These are phyloP conservation scores for Kradibia gibbosae DNA, from an alignment of 1,140 invertebrate genomes.

Conservation along the genomic window DNA sequence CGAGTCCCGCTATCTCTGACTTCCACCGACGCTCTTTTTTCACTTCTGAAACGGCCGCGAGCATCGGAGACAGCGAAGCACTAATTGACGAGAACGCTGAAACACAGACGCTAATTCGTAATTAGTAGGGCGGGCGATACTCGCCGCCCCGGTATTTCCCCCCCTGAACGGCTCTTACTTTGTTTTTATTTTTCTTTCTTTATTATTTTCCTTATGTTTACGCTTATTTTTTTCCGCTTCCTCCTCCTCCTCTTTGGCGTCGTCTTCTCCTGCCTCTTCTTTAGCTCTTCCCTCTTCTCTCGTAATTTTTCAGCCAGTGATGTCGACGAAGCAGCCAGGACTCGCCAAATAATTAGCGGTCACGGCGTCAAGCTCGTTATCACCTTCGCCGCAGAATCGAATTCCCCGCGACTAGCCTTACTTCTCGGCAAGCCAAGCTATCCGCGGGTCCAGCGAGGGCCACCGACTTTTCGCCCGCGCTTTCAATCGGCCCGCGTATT, in stretches of 20 bases:
- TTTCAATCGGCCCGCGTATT: not conserved
- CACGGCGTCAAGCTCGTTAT: constrained; percentile 34
- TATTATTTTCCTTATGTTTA: no score
- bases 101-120: constrained; percentile 38
- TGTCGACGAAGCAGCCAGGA: no score
- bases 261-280: no score
- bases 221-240: no score
- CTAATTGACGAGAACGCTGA: constrained; percentile 44
- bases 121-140: constrained; percentile 11
- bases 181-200: no score
- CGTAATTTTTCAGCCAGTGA: no score
- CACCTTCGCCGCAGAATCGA: not conserved
- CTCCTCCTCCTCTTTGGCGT: no score
- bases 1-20: not conserved
- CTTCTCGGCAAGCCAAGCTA: constrained; percentile 4
- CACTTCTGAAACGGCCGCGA: not conserved
- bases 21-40: not conserved
- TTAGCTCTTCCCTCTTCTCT: no score
- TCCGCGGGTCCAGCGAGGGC: not conserved
- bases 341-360: constrained; percentile 38
- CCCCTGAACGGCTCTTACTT: not conserved
- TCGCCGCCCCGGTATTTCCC: not conserved
- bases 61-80: not conserved
- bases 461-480: not conserved
- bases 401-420: not conserved